phyloP scores from a whole-genome alignment of 92 coral and sea anemone species.

The Palythoa grandis region DNA sequence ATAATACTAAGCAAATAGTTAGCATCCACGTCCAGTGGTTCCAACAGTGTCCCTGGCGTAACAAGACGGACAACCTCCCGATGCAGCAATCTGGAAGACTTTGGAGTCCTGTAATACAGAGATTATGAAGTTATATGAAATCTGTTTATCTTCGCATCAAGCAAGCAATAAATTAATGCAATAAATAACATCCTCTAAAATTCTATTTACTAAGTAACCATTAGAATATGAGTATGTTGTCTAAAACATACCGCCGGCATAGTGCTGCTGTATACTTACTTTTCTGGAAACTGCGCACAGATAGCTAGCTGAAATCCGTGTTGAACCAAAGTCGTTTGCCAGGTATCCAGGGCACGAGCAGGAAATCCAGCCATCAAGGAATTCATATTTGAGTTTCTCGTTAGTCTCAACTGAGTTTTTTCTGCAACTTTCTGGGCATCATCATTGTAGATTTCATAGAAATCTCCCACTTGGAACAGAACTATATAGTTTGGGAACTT shows the following conservation, averaged over 20 bases:
- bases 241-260: too few species aligned
- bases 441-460: slow-evolving; percentile 79
- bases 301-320: slow-evolving; percentile 89
- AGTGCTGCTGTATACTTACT: slow-evolving; percentile 54
- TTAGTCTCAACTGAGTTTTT: slow-evolving; percentile 77
- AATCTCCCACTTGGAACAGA: slow-evolving; percentile 89
- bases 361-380: slow-evolving; percentile 91
- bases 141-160: too few species aligned
- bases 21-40: slow-evolving; percentile 83
- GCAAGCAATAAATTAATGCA: too few species aligned
- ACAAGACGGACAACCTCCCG: slow-evolving; percentile 89
- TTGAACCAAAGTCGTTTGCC: slow-evolving; percentile 85
- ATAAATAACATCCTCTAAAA: too few species aligned
- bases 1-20: slow-evolving; percentile 79
- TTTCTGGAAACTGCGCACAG: slow-evolving; percentile 79
- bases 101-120: slow-evolving; percentile 57
- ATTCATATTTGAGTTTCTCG: slow-evolving; percentile 79
- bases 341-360: slow-evolving; percentile 81
- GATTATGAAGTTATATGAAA: background rate
- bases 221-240: too few species aligned
- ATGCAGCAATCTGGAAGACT: slow-evolving; percentile 71
- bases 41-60: slow-evolving; percentile 88
- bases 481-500: slow-evolving; percentile 79
- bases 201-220: too few species aligned
- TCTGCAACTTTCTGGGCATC: slow-evolving; percentile 86